Base-by-base conservation (phyloP, 2,888 invertebrate species). In the Drosophila borborema region DNA sequence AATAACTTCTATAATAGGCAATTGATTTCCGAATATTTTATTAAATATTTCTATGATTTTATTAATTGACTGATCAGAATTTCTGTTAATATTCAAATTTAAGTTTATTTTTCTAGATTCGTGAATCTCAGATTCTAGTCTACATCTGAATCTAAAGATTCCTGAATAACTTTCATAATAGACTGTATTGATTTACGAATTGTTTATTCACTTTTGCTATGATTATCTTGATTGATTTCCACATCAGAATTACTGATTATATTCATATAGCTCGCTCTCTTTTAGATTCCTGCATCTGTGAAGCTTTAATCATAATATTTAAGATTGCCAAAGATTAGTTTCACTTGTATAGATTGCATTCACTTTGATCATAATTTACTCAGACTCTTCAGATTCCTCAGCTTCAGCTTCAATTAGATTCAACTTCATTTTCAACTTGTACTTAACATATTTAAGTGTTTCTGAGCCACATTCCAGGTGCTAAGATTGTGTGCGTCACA, bases 401-500 rank as follows among this genome's bases (percentile, higher is more conserved):
- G 46, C 0, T 16, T 8, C 16, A 16, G 1, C 20, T 23, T 46
- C 23, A 46, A 14, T 46, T 14, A 14, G 46, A 23, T 20, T 20
- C 36, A 20, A 3, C 12, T 16, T 20, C 7, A 34, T 34, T 20
- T 58, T 45, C n/a, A 3, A 6, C 16, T 58, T 31, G 18, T 20
- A 40, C n/a, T 14, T 45, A 20, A 18, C 45, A 58, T 34, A 23
- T 58, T 45, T 16, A 45, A 34, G 10, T 54, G 38, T 5, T 23
- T 38, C 16, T 9, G 53, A 38, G 16, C 16, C 18, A 12, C 4
- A 14, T 45, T 16, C 16, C 58, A 58, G 58, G 58, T 58, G 43
- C 28, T 56, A 28, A 41, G 55, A 40, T 31, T 55, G 38, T 34
- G 62, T 55, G 49, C 58, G 54, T 68, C 72, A 66, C 70, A 70